Evolutionary conservation across 92 coral and sea anemone genomes (phyloP).

Genomic region (Bergia sp.): DNA sequence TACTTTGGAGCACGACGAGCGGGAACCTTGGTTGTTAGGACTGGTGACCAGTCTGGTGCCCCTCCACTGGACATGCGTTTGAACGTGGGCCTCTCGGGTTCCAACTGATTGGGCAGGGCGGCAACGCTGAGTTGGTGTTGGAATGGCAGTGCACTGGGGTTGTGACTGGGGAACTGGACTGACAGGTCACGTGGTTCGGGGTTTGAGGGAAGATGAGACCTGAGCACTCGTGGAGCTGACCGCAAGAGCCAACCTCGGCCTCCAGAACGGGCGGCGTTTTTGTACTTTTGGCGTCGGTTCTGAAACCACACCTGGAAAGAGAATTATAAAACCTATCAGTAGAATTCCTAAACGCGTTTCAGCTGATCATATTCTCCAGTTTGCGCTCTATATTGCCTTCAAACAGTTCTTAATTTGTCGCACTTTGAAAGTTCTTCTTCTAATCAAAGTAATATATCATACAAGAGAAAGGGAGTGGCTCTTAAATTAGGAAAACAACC

Average conservation of each 20-base stretch:
- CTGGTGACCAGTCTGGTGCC: constrained; percentile 8
- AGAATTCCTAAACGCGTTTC: too few relatives aligned
- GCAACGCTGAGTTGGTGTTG: not conserved
- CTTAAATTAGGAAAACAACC: too few relatives aligned
- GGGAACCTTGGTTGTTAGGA: not conserved
- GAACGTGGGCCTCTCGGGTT: not conserved
- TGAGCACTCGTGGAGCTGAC: constrained; percentile 38
- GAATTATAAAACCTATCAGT: not conserved
- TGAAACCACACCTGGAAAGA: constrained; percentile 35
- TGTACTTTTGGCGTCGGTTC: constrained; percentile 42
- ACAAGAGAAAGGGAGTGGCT: too few relatives aligned
- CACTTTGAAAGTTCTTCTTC: too few relatives aligned
- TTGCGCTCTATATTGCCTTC: not conserved
- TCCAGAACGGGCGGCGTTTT: constrained; percentile 33
- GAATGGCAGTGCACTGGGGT: not conserved
- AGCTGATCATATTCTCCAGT: too few relatives aligned
- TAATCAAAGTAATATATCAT: too few relatives aligned
- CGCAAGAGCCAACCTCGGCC: constrained; percentile 29
- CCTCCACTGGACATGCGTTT: constrained; percentile 27
- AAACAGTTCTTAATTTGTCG: too few relatives aligned
- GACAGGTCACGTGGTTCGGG: constrained; percentile 1
- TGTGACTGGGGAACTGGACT: not conserved
- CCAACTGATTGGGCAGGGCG: not conserved
- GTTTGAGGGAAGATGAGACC: constrained; percentile 4
- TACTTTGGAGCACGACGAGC: constrained; percentile 34